Conservation (phyloP, 2,888 invertebrate genomes). For the Tenthredo notha region DNA sequence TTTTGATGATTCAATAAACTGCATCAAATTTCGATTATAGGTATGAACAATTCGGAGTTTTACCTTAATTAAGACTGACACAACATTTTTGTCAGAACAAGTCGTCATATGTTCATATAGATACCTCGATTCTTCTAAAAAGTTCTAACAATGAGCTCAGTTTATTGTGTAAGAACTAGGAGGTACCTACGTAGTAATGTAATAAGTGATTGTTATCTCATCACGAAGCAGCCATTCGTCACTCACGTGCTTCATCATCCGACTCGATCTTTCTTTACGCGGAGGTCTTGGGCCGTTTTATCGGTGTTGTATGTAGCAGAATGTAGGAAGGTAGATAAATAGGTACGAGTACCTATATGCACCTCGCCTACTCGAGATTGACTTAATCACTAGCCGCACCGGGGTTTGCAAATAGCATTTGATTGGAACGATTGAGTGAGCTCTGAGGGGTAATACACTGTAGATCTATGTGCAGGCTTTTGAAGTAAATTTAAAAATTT, state of each 20-base stretch:
- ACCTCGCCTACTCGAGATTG: conserved; percentile 20
- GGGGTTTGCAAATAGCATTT: conserved; percentile 16
- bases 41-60: background rate
- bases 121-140: background rate
- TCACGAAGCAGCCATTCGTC: conserved; percentile 49
- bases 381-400: conserved; percentile 9
- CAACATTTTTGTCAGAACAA: background rate
- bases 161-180: conserved; percentile 31
- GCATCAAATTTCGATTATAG: background rate
- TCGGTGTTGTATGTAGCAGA: conserved; percentile 26
- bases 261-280: conserved; percentile 41
- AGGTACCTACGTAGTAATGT: conserved; percentile 46
- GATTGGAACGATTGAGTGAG: background rate
- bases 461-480: background rate
- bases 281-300: conserved; percentile 21
- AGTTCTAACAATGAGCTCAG: conserved; percentile 3
- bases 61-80: background rate
- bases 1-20: background rate
- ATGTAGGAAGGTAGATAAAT: conserved; percentile 17
- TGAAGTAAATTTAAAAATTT: conserved; percentile 31
- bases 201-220: conserved; percentile 53
- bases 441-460: background rate
- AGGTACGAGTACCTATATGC: background rate
- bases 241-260: conserved; percentile 52
- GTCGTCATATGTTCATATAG: background rate